Evolutionary conservation across 2,797 vertebrate species (phyloP).

Genomic region (Furcifer pardalis): DNA sequence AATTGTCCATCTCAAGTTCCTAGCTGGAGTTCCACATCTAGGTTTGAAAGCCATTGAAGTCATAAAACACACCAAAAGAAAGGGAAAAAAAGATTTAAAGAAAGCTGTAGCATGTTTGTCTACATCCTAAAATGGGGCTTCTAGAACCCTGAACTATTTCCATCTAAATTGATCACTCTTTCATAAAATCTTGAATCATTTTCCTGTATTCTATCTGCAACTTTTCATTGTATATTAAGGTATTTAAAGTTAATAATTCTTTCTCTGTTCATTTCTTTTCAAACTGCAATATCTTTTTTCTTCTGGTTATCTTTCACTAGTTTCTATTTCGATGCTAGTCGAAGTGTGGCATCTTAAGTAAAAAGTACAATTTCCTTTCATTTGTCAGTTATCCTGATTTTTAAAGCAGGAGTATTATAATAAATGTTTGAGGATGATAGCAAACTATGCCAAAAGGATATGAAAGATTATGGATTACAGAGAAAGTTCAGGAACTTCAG

Average conservation of each 20-base stretch:
- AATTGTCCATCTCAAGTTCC: too few relatives aligned
- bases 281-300: background rate
- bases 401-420: background rate
- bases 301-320: background rate
- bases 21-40: too few relatives aligned
- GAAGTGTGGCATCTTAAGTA: background rate
- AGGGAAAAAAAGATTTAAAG: background rate
- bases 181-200: background rate
- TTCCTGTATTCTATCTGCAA: background rate
- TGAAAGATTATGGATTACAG: background rate
- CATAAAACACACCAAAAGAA: background rate
- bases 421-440: background rate
- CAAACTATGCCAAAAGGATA: background rate
- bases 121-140: background rate
- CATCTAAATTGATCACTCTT: background rate
- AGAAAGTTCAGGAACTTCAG: background rate
- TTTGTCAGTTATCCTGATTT: background rate
- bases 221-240: background rate
- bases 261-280: slow-evolving; percentile 12
- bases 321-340: background rate
- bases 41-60: background rate
- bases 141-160: background rate
- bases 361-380: background rate
- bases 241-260: background rate
- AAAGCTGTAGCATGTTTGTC: background rate